These are phyloP conservation scores for Centropus bengalensis DNA, from an alignment of 2,113 vertebrate genomes.

Conservation along the genomic window DNA sequence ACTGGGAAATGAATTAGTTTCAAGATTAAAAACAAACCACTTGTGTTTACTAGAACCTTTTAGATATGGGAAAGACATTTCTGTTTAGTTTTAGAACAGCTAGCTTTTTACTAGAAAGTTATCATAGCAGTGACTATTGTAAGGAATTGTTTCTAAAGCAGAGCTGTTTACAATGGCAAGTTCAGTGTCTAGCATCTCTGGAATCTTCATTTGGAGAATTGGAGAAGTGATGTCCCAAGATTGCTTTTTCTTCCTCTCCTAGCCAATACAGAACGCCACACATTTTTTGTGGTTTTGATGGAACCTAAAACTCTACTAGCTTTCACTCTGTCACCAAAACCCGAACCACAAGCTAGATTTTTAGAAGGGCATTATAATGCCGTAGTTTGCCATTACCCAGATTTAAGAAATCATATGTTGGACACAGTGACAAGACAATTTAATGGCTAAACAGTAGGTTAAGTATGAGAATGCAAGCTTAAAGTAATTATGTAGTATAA, in stretches of 20 bases:
- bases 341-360: not conserved
- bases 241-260: not conserved
- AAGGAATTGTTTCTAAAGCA: not conserved
- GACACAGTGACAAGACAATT: not conserved
- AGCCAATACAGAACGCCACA: not conserved
- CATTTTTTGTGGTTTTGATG: not conserved
- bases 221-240: not conserved
- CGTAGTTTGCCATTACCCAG: not conserved
- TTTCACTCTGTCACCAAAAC: not conserved
- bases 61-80: not conserved
- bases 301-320: not conserved
- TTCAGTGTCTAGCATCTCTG: not conserved
- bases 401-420: not conserved
- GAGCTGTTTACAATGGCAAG: constrained; percentile 1
- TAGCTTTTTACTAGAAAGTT: not conserved
- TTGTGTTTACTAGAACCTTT: not conserved
- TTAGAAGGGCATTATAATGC: not conserved
- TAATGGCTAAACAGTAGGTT: not conserved
- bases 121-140: not conserved
- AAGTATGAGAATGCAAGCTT: not conserved
- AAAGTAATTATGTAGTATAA: not conserved
- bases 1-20: not conserved
- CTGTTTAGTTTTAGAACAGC: not conserved
- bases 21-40: not conserved
- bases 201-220: not conserved